Evolutionary conservation across 2,797 vertebrate genomes (phyloP).

Genomic region (Coranthus polyacanthus): DNA sequence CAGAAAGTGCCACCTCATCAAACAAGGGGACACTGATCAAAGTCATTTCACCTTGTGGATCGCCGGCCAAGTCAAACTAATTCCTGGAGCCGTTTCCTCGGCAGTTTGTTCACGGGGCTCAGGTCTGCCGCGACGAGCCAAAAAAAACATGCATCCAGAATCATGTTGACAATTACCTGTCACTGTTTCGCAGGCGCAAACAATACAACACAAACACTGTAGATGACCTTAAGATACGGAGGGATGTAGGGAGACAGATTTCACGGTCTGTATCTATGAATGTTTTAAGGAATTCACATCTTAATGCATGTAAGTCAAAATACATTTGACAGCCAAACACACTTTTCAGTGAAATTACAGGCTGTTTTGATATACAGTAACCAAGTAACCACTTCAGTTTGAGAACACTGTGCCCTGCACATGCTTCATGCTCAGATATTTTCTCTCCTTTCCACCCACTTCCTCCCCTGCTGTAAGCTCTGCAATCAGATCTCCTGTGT

Average conservation of each 20-base stretch:
- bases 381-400: slow-evolving; percentile 54
- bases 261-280: too few relatives aligned
- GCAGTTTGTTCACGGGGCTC: slow-evolving; percentile 48
- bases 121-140: slow-evolving; percentile 31
- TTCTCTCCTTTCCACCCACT: slow-evolving; percentile 54
- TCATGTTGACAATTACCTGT: slow-evolving; percentile 48
- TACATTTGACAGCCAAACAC: slow-evolving; percentile 14
- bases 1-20: slow-evolving; percentile 76
- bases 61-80: slow-evolving; percentile 70
- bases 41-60: slow-evolving; percentile 69
- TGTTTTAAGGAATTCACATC: too few relatives aligned
- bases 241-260: slow-evolving; percentile 21
- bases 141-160: slow-evolving; percentile 24
- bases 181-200: slow-evolving; percentile 48
- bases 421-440: slow-evolving; percentile 48
- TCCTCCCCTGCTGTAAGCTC: slow-evolving; percentile 59
- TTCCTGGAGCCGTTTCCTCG: slow-evolving; percentile 59
- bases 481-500: slow-evolving; percentile 69
- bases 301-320: slow-evolving; percentile 18
- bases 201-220: slow-evolving; percentile 19
- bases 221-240: slow-evolving; percentile 28
- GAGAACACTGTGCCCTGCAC: slow-evolving; percentile 39
- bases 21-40: slow-evolving; percentile 71
- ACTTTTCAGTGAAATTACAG: slow-evolving; percentile 44
- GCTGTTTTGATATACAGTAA: slow-evolving; percentile 37